Evolutionary conservation across 1,140 invertebrate genomes (phyloP).

Genomic region (Cyclargus thomasi): DNA sequence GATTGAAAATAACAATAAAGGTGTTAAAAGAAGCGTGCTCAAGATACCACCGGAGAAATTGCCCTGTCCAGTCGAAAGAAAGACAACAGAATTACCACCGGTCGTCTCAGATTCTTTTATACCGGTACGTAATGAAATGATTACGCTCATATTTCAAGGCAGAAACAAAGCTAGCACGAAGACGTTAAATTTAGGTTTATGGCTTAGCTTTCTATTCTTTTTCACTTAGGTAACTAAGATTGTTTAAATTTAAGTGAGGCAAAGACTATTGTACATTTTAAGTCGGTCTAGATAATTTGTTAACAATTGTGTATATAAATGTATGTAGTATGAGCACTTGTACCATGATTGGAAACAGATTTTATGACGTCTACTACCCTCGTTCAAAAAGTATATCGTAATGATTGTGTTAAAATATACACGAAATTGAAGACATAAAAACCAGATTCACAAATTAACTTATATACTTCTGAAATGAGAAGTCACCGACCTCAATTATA

Average conservation of each 20-base stretch:
- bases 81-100: slow-evolving; percentile 50
- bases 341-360: background rate
- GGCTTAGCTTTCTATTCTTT: slow-evolving; percentile 53
- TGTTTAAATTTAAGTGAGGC: slow-evolving; percentile 42
- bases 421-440: too few relatives aligned
- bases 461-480: too few relatives aligned
- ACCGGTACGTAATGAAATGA: slow-evolving; percentile 68
- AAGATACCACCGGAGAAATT: slow-evolving; percentile 58
- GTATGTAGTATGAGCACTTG: background rate
- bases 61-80: slow-evolving; percentile 52
- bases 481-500: too few relatives aligned
- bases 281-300: slow-evolving; percentile 16
- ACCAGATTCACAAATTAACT: too few relatives aligned
- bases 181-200: slow-evolving; percentile 32
- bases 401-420: too few relatives aligned
- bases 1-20: slow-evolving; percentile 39
- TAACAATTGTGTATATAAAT: background rate
- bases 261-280: slow-evolving; percentile 45
- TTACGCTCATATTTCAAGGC: slow-evolving; percentile 60
- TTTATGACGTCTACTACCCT: background rate
- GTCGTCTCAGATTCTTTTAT: slow-evolving; percentile 56
- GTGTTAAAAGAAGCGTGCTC: slow-evolving; percentile 50
- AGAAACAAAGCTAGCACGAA: slow-evolving; percentile 38
- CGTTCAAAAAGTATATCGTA: too few relatives aligned
- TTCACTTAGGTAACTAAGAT: slow-evolving; percentile 46